Conservation (phyloP, 2,113 vertebrate genomes). For the Rhabdornis inornatus region DNA sequence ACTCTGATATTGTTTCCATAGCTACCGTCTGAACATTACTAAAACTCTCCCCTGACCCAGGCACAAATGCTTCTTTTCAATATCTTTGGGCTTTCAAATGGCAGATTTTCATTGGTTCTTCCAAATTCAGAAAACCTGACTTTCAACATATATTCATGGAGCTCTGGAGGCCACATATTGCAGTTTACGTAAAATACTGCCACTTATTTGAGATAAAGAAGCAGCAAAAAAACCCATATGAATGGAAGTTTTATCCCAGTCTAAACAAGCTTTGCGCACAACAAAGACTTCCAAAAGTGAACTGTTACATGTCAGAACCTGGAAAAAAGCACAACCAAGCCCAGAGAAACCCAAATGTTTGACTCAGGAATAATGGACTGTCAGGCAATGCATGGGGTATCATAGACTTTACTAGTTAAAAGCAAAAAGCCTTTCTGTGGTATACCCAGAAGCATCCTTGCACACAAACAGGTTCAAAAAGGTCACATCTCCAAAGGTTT, state of each 20-base stretch:
- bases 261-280: not conserved
- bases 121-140: not conserved
- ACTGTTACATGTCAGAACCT: not conserved
- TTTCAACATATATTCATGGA: not conserved
- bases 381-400: not conserved
- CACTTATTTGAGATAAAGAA: not conserved
- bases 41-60: not conserved
- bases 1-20: slow-evolving; percentile 32
- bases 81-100: not conserved
- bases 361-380: not conserved
- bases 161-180: not conserved
- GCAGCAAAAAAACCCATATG: not conserved
- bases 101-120: not conserved
- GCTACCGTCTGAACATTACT: not conserved
- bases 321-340: not conserved
- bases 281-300: not conserved
- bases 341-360: not conserved
- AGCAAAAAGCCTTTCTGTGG: not conserved
- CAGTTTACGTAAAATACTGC: not conserved
- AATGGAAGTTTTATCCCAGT: not conserved
- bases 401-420: not conserved
- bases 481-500: not conserved
- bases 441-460: not conserved
- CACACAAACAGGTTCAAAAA: not conserved
- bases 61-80: not conserved